Conservation (phyloP, 2,888 invertebrate species). For the Prosapia bicincta region DNA sequence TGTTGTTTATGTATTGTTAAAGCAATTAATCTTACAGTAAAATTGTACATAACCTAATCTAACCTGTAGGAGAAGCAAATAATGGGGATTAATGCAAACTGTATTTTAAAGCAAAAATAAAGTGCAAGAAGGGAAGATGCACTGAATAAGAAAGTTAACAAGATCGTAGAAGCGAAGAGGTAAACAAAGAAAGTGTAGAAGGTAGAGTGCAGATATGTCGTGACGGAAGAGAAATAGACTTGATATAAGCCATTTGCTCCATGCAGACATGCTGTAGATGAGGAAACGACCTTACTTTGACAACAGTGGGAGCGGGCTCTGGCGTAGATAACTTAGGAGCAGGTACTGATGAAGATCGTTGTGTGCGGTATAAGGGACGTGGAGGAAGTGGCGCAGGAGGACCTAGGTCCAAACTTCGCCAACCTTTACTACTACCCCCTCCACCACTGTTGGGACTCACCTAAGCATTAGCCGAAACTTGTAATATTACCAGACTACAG, state of each 20-base stretch:
- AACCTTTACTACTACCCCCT: slow-evolving; percentile 47
- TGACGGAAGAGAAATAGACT: background rate
- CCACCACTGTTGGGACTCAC: slow-evolving; percentile 42
- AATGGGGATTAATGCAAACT: background rate
- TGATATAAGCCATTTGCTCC: background rate
- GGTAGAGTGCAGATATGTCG: background rate
- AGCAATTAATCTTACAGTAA: too few relatives aligned
- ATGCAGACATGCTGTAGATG: background rate
- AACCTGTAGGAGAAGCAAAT: background rate
- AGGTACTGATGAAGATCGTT: slow-evolving; percentile 63
- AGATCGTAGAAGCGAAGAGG: background rate
- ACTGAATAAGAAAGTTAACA: too few relatives aligned
- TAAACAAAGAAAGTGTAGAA: slow-evolving; percentile 8
- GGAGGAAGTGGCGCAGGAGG: slow-evolving; percentile 47
- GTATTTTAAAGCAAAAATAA: background rate
- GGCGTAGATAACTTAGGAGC: slow-evolving; percentile 19
- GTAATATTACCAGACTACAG: background rate
- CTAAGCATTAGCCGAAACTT: slow-evolving; percentile 9
- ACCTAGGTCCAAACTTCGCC: slow-evolving; percentile 55
- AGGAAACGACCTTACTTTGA: slow-evolving; percentile 36
- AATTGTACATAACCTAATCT: background rate
- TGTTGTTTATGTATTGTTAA: too few relatives aligned
- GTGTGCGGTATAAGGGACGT: slow-evolving; percentile 57
- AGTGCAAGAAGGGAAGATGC: slow-evolving; percentile 12
- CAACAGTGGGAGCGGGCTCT: slow-evolving; percentile 37